These are phyloP conservation scores for Conomelus anceps DNA, from an alignment of 2,888 invertebrate species.

Conservation along the genomic window DNA sequence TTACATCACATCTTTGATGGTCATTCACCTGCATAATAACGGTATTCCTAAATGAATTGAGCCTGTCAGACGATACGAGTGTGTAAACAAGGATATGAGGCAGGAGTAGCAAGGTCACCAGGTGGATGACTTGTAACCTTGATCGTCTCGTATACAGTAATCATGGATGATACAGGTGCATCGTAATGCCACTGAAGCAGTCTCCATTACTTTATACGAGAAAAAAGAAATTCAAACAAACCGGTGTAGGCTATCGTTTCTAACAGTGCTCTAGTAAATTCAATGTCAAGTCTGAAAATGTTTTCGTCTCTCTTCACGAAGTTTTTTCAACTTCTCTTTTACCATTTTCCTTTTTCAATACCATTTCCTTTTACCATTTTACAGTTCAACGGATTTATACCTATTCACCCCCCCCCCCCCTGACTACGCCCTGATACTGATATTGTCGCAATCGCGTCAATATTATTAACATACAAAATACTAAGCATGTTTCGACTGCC, in stretches of 20 bases:
- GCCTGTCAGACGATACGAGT: not conserved
- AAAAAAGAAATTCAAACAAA: not conserved
- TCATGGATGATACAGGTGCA: not conserved
- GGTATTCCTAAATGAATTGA: not conserved
- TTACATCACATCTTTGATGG: not conserved
- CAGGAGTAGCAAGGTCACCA: not conserved
- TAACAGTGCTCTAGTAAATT: not conserved
- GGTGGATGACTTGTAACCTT: not conserved
- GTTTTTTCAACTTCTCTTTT: too few relatives aligned
- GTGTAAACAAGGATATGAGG: not conserved
- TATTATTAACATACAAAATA: too few relatives aligned
- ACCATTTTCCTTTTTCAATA: too few relatives aligned
- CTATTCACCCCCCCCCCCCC: too few relatives aligned
- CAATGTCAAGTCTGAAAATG: not conserved
- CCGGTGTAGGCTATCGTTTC: not conserved
- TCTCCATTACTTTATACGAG: not conserved
- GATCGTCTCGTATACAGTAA: not conserved
- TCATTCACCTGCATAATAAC: not conserved
- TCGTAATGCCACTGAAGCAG: not conserved
- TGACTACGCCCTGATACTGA: too few relatives aligned
- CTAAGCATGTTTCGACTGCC: too few relatives aligned
- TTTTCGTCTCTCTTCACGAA: not conserved
- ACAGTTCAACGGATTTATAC: too few relatives aligned
- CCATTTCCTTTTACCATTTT: too few relatives aligned
- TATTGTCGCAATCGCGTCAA: too few relatives aligned